A percentile compares a stretch with the other conserved stretches of the same genome.
Conservation (phyloP, 1,140 invertebrate species). For the Phortica variegata region DNA sequence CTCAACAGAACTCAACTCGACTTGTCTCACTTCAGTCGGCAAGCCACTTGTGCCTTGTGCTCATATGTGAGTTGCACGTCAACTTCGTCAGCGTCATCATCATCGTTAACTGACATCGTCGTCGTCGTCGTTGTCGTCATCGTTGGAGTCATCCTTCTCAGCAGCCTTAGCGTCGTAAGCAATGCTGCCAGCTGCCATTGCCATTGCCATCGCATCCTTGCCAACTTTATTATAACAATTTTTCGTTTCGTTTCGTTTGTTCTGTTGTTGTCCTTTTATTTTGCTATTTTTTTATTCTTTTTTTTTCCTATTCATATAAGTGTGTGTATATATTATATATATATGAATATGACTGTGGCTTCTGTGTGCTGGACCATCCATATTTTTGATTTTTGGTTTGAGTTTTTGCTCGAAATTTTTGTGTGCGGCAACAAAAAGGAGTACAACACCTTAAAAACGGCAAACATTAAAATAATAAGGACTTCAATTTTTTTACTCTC, state of each 20-base stretch:
- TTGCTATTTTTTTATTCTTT: constrained; percentile 9
- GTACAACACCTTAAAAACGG: constrained; percentile 36
- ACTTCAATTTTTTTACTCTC: constrained; percentile 1
- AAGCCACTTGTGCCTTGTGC: not conserved
- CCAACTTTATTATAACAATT: no score
- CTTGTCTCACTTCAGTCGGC: not conserved
- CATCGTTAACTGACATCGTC: no score
- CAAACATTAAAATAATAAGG: not conserved
- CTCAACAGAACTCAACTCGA: no score
- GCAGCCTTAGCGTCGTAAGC: no score
- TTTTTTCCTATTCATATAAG: constrained; percentile 10
- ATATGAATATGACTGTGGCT: constrained; percentile 30
- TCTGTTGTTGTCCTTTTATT: constrained; percentile 28
- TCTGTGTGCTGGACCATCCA: constrained; percentile 2
- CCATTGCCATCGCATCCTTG: no score
- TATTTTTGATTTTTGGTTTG: not conserved
- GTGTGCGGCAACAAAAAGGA: constrained; percentile 8
- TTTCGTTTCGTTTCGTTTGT: constrained; percentile 15
- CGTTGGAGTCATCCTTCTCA: no score
- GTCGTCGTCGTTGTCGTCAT: not conserved
- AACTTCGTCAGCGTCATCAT: no score
- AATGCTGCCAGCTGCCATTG: no score
- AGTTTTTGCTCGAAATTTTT: not conserved
- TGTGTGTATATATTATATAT: constrained; percentile 28
- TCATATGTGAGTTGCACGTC: no score